Evolutionary conservation across 2,113 vertebrate genomes (phyloP).

Genomic region (Jaculus jaculus): DNA sequence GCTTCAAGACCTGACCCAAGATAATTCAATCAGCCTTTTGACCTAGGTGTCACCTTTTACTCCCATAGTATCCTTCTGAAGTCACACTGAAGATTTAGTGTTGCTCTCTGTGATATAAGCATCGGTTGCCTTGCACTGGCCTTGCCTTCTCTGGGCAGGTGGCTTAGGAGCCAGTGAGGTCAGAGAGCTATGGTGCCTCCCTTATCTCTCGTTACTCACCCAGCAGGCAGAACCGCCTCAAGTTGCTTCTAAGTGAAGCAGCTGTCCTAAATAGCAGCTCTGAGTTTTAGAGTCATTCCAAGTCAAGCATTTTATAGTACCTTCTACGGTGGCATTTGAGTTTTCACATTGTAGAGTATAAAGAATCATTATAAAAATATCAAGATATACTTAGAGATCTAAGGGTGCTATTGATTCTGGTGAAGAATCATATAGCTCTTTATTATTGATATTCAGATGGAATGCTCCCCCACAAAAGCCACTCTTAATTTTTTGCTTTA

Average conservation of each 20-base stretch:
- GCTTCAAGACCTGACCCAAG: background rate
- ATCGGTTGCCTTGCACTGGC: too few relatives aligned
- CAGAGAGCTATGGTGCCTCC: rapidly evolving
- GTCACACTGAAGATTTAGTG: background rate
- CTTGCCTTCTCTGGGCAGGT: background rate
- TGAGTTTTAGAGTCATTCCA: background rate
- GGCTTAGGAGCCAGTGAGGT: background rate
- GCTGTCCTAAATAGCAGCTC: constrained; percentile 5
- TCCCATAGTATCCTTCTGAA: background rate
- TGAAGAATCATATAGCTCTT: too few relatives aligned
- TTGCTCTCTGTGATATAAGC: background rate
- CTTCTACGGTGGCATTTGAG: background rate
- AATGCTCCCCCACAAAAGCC: background rate
- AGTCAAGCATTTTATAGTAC: background rate
- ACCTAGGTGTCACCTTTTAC: background rate
- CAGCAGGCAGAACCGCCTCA: background rate
- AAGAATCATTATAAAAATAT: background rate
- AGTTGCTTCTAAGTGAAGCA: constrained; percentile 30
- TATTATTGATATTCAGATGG: background rate
- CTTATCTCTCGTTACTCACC: background rate
- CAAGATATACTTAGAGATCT: background rate
- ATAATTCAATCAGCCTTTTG: background rate
- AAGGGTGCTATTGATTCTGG: background rate
- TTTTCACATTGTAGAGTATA: background rate
- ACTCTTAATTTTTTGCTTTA: background rate